A percentile compares a stretch with the other conserved stretches of the same genome.
These are phyloP conservation scores for Oikopleura vanhoeffeni DNA, from an alignment of 23 tunicate species.

Conservation along the genomic window DNA sequence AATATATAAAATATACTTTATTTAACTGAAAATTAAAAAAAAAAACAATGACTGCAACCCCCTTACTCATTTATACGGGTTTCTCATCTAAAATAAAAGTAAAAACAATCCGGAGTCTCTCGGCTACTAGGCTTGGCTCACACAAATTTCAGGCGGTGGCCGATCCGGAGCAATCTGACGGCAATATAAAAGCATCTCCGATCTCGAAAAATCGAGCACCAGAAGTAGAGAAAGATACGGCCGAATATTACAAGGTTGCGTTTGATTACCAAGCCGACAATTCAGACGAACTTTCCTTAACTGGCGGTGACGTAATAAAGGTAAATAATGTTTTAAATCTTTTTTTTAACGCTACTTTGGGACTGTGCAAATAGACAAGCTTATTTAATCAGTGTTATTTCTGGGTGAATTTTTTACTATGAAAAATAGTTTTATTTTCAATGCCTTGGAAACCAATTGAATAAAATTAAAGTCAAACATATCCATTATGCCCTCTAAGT, in stretches of 20 bases:
- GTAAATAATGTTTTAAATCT: background rate
- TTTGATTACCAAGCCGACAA: background rate
- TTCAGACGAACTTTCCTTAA: background rate
- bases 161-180: background rate
- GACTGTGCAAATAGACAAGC: too few relatives aligned
- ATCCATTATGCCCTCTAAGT: too few relatives aligned
- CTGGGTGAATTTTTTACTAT: too few relatives aligned
- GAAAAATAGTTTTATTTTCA: too few relatives aligned
- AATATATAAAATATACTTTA: too few relatives aligned
- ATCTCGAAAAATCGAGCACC: background rate
- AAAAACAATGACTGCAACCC: background rate
- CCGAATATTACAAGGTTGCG: background rate
- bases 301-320: background rate
- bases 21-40: too few relatives aligned
- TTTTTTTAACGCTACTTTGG: background rate
- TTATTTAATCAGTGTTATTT: too few relatives aligned
- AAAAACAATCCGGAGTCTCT: background rate
- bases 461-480: too few relatives aligned
- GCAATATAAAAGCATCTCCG: background rate
- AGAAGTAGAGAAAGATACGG: background rate
- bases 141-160: background rate
- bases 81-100: background rate
- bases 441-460: too few relatives aligned
- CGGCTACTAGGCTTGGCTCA: background rate
- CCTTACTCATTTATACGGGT: background rate